phyloP scores from a whole-genome alignment of 2,888 invertebrate species.

The Stramonita haemastoma region DNA sequence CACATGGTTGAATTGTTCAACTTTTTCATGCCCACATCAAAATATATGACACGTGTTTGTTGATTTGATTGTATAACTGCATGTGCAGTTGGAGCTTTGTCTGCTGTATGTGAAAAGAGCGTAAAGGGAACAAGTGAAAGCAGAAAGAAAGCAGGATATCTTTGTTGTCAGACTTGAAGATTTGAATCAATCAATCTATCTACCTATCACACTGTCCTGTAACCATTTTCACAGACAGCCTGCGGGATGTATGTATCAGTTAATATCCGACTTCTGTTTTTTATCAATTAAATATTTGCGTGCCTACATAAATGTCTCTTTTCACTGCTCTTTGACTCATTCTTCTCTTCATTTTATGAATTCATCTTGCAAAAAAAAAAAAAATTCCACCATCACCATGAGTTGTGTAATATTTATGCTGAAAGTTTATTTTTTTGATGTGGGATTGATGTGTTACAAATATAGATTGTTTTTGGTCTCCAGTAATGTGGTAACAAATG shows the following conservation, averaged over 20 bases:
- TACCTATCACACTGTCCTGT: background rate
- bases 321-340: too few species aligned
- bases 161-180: background rate
- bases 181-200: too few species aligned
- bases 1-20: too few species aligned
- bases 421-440: too few species aligned
- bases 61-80: background rate
- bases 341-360: background rate
- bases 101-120: background rate
- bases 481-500: too few species aligned
- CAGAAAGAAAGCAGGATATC: background rate
- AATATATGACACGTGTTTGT: background rate
- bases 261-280: background rate
- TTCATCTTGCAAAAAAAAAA: background rate
- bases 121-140: background rate
- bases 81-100: background rate
- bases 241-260: too few species aligned
- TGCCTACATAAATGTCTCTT: background rate
- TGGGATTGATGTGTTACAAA: too few species aligned
- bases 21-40: too few species aligned
- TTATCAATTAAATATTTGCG: background rate
- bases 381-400: background rate
- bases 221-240: background rate
- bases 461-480: too few species aligned
- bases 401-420: too few species aligned